Conservation (phyloP, 2,113 vertebrate genomes). For the Pterocles orientalis region DNA sequence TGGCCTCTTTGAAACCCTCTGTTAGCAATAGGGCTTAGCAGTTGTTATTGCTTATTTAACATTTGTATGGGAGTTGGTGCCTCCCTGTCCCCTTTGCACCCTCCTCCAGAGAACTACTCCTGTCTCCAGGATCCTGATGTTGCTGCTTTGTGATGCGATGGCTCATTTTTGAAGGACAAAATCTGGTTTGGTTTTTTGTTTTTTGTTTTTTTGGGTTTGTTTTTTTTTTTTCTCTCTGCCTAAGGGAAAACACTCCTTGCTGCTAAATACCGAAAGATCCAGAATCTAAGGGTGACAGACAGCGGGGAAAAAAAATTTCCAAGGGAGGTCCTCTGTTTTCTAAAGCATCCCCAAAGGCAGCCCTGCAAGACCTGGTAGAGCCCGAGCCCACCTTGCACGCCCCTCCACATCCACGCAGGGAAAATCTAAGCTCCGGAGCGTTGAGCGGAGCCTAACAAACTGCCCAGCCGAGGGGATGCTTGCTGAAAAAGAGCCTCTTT, state of each 20-base stretch:
- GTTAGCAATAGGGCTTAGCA: not conserved
- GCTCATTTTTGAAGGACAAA: not conserved
- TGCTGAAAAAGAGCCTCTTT: not conserved
- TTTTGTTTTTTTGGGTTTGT: too few species aligned
- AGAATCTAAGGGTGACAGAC: not conserved
- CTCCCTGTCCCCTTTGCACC: not conserved
- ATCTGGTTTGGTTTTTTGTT: too few species aligned
- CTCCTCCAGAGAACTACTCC: not conserved
- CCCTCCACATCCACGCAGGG: fast-evolving
- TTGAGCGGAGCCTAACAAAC: not conserved
- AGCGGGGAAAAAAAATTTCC: not conserved
- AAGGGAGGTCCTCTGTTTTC: not conserved
- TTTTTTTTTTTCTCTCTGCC: fast-evolving
- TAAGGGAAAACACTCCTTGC: not conserved
- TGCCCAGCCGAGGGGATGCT: not conserved
- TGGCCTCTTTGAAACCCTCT: not conserved
- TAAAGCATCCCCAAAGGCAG: not conserved
- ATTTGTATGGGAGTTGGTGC: fast-evolving
- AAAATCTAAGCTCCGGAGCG: not conserved
- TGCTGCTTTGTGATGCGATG: not conserved
- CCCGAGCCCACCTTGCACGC: not conserved
- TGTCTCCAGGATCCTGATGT: not conserved
- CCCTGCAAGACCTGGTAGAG: too few species aligned
- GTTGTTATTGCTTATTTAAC: not conserved
- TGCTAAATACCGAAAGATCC: fast-evolving